A percentile compares a stretch with the other conserved stretches of the same genome.
Evolutionary conservation across 2,113 vertebrate genomes (phyloP).

Genomic region (Rhodinocichla rosea): DNA sequence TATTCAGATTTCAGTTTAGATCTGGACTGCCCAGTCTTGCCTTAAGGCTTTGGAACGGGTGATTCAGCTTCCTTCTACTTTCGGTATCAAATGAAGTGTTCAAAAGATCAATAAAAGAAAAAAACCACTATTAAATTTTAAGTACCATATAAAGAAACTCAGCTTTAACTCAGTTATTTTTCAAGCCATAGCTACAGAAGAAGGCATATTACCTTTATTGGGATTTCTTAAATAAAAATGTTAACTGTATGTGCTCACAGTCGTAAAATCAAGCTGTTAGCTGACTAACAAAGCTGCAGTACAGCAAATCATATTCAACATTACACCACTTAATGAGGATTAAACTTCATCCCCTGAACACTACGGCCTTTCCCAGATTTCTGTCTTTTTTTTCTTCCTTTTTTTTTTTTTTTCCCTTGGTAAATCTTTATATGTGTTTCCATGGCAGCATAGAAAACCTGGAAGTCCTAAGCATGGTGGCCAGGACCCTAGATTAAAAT

Average conservation of each 20-base stretch:
- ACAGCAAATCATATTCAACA: neutral
- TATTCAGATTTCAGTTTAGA: neutral
- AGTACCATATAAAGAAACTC: neutral
- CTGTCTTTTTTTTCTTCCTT: neutral
- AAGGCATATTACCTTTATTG: neutral
- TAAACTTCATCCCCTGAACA: neutral
- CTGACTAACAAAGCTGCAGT: neutral
- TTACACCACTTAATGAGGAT: conserved; percentile 4
- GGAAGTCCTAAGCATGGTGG: neutral
- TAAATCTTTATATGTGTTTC: neutral
- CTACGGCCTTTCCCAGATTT: neutral
- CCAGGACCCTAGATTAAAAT: neutral
- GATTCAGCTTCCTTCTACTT: neutral
- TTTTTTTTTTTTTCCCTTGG: neutral
- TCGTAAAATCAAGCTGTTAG: conserved; percentile 29
- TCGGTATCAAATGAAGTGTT: neutral
- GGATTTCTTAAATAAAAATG: conserved; percentile 41
- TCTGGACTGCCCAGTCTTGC: neutral
- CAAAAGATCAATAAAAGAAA: conserved; percentile 2
- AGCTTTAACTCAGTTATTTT: conserved; percentile 12
- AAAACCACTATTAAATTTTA: neutral
- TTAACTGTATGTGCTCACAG: neutral
- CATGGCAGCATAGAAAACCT: neutral
- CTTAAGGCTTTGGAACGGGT: neutral
- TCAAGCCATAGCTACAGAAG: neutral